Evolutionary conservation across 2,888 invertebrate species (phyloP).

Genomic region (Coelogynopora nodosa): DNA sequence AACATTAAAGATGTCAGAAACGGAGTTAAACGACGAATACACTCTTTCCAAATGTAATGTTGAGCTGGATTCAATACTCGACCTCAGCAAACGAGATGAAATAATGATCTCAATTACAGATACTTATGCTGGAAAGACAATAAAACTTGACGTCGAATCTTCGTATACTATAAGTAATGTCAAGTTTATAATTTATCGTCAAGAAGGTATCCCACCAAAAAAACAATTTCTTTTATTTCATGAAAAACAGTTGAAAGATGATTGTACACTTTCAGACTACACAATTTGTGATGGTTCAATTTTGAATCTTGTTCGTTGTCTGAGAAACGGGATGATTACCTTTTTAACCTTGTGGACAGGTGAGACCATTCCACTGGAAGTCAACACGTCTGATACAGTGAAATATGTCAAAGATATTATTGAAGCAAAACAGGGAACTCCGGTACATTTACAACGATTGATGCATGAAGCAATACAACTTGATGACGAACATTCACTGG

Average conservation of each 20-base stretch:
- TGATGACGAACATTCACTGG: not conserved
- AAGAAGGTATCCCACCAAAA: not conserved
- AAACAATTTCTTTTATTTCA: not conserved
- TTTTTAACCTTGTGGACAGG: not conserved
- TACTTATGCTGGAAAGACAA: not conserved
- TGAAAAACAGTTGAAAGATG: not conserved
- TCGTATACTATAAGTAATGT: not conserved
- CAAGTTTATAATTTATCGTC: not conserved
- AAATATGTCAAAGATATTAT: not conserved
- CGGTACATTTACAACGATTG: not conserved
- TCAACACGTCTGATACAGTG: not conserved
- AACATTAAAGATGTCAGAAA: not conserved
- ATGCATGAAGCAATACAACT: not conserved
- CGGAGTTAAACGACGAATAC: not conserved
- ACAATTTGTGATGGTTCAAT: not conserved
- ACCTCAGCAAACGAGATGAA: not conserved
- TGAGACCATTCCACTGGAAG: not conserved
- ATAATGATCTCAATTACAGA: not conserved
- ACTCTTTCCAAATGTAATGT: not conserved
- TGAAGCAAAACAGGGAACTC: not conserved
- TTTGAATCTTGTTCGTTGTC: not conserved
- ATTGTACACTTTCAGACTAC: slow-evolving; percentile 1
- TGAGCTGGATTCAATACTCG: not conserved
- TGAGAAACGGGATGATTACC: not conserved
- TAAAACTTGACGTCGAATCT: not conserved